Evolutionary conservation across 2,888 invertebrate genomes (phyloP), one percentile per base, ranked within the genome.

Genomic region (Parnassius apollo): DNA sequence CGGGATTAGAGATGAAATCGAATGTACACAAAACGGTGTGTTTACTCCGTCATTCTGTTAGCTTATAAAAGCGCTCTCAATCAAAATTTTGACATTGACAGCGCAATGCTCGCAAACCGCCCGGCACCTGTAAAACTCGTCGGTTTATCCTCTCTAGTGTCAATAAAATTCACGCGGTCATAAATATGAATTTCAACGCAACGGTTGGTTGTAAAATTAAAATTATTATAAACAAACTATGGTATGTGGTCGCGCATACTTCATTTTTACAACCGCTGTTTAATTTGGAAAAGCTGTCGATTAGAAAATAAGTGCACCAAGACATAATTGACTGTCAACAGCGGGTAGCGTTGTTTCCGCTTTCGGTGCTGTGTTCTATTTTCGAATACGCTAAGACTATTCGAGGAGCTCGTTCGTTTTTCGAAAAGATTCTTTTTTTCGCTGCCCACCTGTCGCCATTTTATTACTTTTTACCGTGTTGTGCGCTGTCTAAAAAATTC

Each of bases 241-340:
- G 71, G 71, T 70, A 71, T 71, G 71, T 65, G 73, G 73, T 54
- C 73, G 75, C 73, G 73, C 74, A 69, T 68, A 50, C 63, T 60
- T 64, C 67, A 67, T 71, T 71, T 66, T 53, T 67, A 61, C 67
- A 68, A 69, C 65, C 68, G 35, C 52, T 60, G 69, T 75, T 70
- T 72, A 73, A 76, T 79, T 74, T 75, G 71, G 82, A 86, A 88
- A 86, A 85, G 76, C 78, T 85, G 85, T 84, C 88, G 87, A 90
- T 89, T 85, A 78, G 81, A 80, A 81, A 88, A 88, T 87, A 84
- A 82, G 82, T 82, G 78, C 81, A 78, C 75, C 78, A 80, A 83
- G 83, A 86, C 84, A 85, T 88, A 90, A 91, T 89, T 87, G 89
- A 86, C 91, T 90, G 91, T 91, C 91, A 90, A 83, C 91, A 77